Conservation (phyloP, 2,888 invertebrate genomes). For the Scaptomyza polygonia region DNA sequence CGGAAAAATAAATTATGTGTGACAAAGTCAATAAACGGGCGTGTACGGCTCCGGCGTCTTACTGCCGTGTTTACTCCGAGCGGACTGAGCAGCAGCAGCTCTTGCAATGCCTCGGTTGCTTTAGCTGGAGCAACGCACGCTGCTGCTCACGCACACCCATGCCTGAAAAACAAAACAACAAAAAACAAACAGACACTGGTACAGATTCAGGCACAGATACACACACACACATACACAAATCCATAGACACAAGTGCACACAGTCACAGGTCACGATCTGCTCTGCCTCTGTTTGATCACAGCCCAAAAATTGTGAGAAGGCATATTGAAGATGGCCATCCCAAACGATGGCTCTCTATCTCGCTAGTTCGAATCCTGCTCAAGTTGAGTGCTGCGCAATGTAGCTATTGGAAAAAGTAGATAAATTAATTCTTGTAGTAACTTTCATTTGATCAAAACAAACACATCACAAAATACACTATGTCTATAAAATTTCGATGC, state of each 20-base stretch:
- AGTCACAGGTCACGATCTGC: conserved; percentile 60
- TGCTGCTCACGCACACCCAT: conserved; percentile 43
- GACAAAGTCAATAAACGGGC: conserved; percentile 56
- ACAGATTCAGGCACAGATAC: conserved; percentile 17
- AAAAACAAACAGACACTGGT: conserved; percentile 39
- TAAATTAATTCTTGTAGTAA: not conserved
- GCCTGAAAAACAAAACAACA: conserved; percentile 24
- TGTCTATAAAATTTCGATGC: not conserved
- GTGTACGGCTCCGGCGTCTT: conserved; percentile 50
- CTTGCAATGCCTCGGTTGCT: conserved; percentile 61
- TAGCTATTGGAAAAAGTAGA: not conserved
- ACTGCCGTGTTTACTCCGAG: conserved; percentile 59
- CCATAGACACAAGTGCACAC: conserved; percentile 50
- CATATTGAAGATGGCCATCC: conserved; percentile 66
- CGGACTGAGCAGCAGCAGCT: conserved; percentile 63
- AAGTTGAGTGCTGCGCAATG: conserved; percentile 20
- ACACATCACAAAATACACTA: not conserved
- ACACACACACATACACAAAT: conserved; percentile 12
- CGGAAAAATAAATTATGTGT: conserved; percentile 51
- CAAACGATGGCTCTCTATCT: conserved; percentile 19
- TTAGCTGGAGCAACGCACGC: conserved; percentile 66
- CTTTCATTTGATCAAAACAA: not conserved
- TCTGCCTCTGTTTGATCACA: conserved; percentile 22
- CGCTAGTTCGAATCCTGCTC: conserved; percentile 1
- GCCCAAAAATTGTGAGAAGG: conserved; percentile 49